These are phyloP conservation scores for Danaus melanippus DNA, from an alignment of 1,140 invertebrate species.

Conservation along the genomic window DNA sequence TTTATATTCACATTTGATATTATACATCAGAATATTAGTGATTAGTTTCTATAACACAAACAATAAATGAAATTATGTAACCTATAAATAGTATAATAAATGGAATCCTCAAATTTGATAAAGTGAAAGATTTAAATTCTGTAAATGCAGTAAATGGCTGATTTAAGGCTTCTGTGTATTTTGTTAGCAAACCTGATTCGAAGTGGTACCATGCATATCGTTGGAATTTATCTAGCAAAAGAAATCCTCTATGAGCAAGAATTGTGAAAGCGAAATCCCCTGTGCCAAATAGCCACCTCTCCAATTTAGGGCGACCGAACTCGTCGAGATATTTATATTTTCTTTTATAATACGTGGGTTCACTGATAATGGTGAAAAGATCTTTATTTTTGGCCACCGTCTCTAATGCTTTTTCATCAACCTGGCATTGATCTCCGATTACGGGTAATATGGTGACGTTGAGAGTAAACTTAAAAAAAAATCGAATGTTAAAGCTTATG, in stretches of 20 bases:
- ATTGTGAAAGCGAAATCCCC: slow-evolving; percentile 6
- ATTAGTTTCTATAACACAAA: slow-evolving; percentile 24
- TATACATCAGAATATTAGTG: slow-evolving; percentile 7
- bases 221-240: slow-evolving; percentile 12
- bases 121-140: slow-evolving; percentile 14
- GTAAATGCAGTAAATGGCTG: slow-evolving; percentile 9
- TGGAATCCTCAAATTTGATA: slow-evolving; percentile 21
- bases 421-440: slow-evolving; percentile 20
- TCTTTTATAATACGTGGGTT: slow-evolving; percentile 28
- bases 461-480: slow-evolving; percentile 27
- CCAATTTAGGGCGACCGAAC: slow-evolving; percentile 28
- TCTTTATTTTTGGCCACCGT: slow-evolving; percentile 25
- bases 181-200: slow-evolving; percentile 17
- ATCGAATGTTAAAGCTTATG: slow-evolving; percentile 22
- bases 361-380: slow-evolving; percentile 30
- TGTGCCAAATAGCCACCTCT: slow-evolving; percentile 3
- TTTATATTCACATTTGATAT: not conserved
- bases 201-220: slow-evolving; percentile 13
- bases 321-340: slow-evolving; percentile 32
- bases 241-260: slow-evolving; percentile 18
- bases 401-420: slow-evolving; percentile 21
- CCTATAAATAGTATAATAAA: slow-evolving; percentile 21
- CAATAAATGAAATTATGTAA: slow-evolving; percentile 16
- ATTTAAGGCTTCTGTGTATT: slow-evolving; percentile 7
- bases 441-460: slow-evolving; percentile 28